These are phyloP conservation scores for Barypeithes pellucidus DNA, from an alignment of 2,888 invertebrate species.

Conservation along the genomic window DNA sequence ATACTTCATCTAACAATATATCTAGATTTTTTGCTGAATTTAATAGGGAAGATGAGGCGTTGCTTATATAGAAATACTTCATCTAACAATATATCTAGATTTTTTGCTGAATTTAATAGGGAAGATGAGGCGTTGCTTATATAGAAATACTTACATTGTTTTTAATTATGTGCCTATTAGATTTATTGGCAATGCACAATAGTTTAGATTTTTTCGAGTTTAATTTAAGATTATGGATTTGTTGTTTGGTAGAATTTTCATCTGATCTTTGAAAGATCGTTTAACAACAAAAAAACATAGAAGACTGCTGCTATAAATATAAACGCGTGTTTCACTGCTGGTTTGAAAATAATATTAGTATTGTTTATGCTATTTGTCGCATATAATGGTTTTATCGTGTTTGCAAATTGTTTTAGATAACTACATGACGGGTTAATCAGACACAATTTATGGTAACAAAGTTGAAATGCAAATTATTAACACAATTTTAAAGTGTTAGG, in stretches of 20 bases:
- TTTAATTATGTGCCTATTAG: too few species aligned
- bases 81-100: too few species aligned
- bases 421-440: slow-evolving; percentile 51
- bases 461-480: slow-evolving; percentile 48
- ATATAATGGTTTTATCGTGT: slow-evolving; percentile 52
- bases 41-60: too few species aligned
- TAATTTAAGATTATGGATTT: too few species aligned
- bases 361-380: slow-evolving; percentile 48
- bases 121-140: too few species aligned
- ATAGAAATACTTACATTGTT: too few species aligned
- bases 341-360: slow-evolving; percentile 40
- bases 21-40: too few species aligned
- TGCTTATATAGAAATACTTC: too few species aligned
- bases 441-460: slow-evolving; percentile 46
- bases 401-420: slow-evolving; percentile 52
- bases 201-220: too few species aligned
- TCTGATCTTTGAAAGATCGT: slow-evolving; percentile 15
- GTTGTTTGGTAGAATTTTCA: slow-evolving; percentile 18
- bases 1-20: too few species aligned
- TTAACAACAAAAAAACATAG: slow-evolving; percentile 8
- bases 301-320: slow-evolving; percentile 28
- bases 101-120: too few species aligned
- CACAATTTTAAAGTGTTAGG: slow-evolving; percentile 35
- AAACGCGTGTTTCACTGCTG: slow-evolving; percentile 27
- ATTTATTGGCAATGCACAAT: too few species aligned